Base-by-base conservation (phyloP, 2,113 vertebrate species). In the Albula goreensis region DNA sequence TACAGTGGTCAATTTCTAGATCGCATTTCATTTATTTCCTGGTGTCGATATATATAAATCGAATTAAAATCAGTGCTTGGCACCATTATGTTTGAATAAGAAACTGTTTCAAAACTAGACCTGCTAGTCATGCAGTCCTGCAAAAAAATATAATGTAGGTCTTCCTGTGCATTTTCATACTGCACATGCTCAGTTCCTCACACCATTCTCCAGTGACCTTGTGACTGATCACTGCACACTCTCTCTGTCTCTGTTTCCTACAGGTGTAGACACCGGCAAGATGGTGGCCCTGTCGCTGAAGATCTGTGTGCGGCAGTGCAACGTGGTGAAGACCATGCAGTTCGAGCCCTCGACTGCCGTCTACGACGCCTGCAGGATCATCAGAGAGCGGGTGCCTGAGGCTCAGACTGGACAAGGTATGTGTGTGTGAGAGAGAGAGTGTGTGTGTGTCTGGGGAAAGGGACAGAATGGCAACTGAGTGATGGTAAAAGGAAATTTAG, bases 271-370 rank as follows among this genome's bases (percentile, higher is more conserved):
- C 51, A 88, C 89, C 48, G 91, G 85, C 92, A 97, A 93, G 88
- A 99, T 99, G 98, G 98, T 99, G 91, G 98, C 98, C 86, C 94
- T 99, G 51, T 99, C 98, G 2, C 90, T 99, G 78, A 99, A 99
- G 96, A 99, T 99, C 86, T 99, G 98, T n/a, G 96, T 99, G 25
- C 98, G 98, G 56, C 98, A 99, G 63, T 99, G 98, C 95, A 99
- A 99, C 3, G 98, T 99, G 83, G 97, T 99, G 91, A 99, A 99
- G 95, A 99, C 98, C 0, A 99, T 99, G 98, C 98, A 99, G 90
- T 99, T 99, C 79, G 98, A 99, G 13, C 98, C 98, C 0, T 99
- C 96, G 63, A 99, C 98, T 0, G 97, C 98, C 0, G 97, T 99
- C 79, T 99, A 99, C 0, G 98, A 99, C 0, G 98, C 98, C 0